Evolutionary conservation across 1,140 invertebrate genomes (phyloP).

Genomic region (Antheraea mylitta): DNA sequence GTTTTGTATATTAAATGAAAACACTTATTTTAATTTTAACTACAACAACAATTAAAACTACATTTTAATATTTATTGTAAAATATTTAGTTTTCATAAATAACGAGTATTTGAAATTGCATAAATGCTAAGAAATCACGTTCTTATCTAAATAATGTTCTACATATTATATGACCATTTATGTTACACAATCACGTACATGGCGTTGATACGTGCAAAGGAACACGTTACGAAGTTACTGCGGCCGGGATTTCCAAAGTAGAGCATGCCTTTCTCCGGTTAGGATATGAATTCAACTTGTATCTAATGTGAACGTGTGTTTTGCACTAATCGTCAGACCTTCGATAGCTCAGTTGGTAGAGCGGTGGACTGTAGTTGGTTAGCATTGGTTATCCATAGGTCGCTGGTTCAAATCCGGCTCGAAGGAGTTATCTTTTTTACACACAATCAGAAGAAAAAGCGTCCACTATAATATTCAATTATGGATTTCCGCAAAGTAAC

Average conservation of each 20-base stretch:
- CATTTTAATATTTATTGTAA: no score
- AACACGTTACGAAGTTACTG: conserved; percentile 2
- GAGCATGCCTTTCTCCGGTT: background rate
- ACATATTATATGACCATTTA: background rate
- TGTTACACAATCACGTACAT: background rate
- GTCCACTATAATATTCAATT: no score
- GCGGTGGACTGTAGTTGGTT: conserved; percentile 72
- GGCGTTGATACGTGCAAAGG: background rate
- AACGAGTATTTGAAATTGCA: no score
- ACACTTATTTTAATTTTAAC: no score
- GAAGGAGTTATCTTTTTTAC: conserved; percentile 22
- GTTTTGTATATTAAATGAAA: no score
- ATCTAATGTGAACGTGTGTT: background rate
- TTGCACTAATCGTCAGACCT: conserved; percentile 29
- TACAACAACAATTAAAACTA: no score
- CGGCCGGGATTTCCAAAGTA: background rate
- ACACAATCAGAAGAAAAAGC: background rate
- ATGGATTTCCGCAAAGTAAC: no score
- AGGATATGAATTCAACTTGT: background rate
- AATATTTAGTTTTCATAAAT: no score
- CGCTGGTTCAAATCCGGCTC: conserved; percentile 35
- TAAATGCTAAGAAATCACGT: no score
- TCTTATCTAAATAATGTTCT: no score
- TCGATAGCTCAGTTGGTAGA: conserved; percentile 78
- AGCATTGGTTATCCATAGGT: conserved; percentile 22